Base-by-base conservation (phyloP, 2,113 vertebrate species). In the Neoarius graeffei region DNA sequence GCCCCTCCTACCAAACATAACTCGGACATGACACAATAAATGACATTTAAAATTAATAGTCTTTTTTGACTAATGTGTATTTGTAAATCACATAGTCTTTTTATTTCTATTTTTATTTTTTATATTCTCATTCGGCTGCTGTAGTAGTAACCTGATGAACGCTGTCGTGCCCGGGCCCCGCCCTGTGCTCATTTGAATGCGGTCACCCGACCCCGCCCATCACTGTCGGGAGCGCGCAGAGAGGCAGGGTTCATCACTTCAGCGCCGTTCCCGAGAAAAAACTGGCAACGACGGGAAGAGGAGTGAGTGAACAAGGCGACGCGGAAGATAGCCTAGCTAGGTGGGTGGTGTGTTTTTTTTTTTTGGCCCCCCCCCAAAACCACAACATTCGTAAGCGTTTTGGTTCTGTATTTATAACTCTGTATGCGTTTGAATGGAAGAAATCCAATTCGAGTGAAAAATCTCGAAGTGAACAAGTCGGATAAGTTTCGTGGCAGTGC, bases 401-500 rank as follows among this genome's bases (percentile, higher is more conserved):
- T 10, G 13, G 54, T 54, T 48, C 66, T 5, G 85, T n/a, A 20
- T 67, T n/a, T 42, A 27, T 57, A 57, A 5, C 20, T n/a, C 19
- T 67, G 15, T 71, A 50, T n/a, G 54, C 42, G 67, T 56, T 79
- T 80, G 81, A 84, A 89, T 87, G 88, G 81, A 7, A 17, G 67
- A 74, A n/a, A 14, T 50, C n/a, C 19, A 50, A n/a, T 52, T 8
- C 20, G 52, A 67, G 66, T 60, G 20, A 23, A 74, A 74, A 80
- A 56, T 52, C 1, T 11, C 62, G 7, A 66, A 9, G 54, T 50
- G 42, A 69, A 27, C 50, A 67, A 30, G 60, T 2, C 74, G 85
- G 64, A 84, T 52, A 66, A 67, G 71, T 85, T 77, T 79, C n/a
- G 83, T 96, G 96, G 95, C 96, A 90, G 95, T 96, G 73, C 67